Evolutionary conservation across 2,797 vertebrate species (phyloP).

Genomic region (Eulemur rubriventer): DNA sequence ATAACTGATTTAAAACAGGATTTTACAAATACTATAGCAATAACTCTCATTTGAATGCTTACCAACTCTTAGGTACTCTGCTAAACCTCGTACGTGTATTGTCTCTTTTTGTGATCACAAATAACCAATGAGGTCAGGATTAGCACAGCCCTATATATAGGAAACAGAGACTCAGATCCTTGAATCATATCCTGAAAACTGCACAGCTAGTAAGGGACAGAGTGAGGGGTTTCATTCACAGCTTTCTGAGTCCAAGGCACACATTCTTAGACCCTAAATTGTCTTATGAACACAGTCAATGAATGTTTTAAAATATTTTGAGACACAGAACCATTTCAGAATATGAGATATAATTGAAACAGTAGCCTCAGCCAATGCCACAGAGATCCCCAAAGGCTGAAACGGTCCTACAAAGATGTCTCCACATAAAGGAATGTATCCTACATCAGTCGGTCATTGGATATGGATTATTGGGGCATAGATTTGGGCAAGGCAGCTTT

Average conservation of each 20-base stretch:
- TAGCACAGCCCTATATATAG: not conserved
- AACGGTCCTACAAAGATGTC: not conserved
- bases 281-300: not conserved
- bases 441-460: not conserved
- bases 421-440: not conserved
- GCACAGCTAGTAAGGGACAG: not conserved
- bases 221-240: not conserved
- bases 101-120: not conserved
- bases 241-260: not conserved
- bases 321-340: not conserved
- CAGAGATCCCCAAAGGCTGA: not conserved
- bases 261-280: not conserved
- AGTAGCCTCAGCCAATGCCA: not conserved
- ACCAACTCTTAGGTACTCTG: not conserved
- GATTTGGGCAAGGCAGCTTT: not conserved
- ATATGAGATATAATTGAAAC: not conserved
- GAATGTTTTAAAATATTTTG: not conserved
- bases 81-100: not conserved
- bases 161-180: not conserved
- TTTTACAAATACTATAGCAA: not conserved
- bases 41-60: not conserved
- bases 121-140: not conserved
- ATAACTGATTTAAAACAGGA: not conserved
- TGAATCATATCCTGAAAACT: not conserved
- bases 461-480: not conserved